Evolutionary conservation across 2,113 vertebrate species (phyloP), one percentile per base, ranked within the genome.

Genomic region (Pedionomus torquatus): DNA sequence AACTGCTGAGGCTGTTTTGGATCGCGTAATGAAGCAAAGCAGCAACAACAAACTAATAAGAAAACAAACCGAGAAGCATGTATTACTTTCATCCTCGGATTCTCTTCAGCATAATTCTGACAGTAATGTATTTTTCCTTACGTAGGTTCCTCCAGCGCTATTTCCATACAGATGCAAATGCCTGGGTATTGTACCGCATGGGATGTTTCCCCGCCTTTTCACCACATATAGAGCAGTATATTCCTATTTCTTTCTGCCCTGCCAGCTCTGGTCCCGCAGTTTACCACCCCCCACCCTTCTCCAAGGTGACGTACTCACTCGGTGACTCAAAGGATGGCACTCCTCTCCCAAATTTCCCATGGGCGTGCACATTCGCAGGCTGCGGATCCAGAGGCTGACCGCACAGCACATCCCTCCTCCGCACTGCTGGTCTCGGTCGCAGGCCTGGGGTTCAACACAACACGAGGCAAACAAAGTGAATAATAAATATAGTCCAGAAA

Each of bases 351-450:
- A 78, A 68, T 95, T 97, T 24, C 99, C 99, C 99, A 99, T 98
- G 0, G 99, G 98, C 4, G 98, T 98, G 92, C 99, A 99, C 98
- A 99, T 99, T 15, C 99, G 98, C 75, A 99, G 98, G 96, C 98
- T 99, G 90, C 98, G 98, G 83, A 99, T 99, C 99, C 99, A 99
- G 96, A 99, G 98, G 91, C 99, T 99, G 18, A 99, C 97, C 0
- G 99, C 99, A 9, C 99, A 99, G 95, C 99, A 99, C 99, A 98
- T 99, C 84, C 98, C 97, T n/a, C 94, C 98, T 18, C 98, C 99
- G 17, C 99, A 99, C 97, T 99, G 99, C 49, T 98, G 95, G 97
- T 99, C 99, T 79, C 95, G 98, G 51, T 99, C 98, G 5, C 99
- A 99, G 86, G 99, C 98, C 98, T 99, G 97, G 11, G 95, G 95